phyloP scores from a whole-genome alignment of 30 jellyfish, hydroid and myxozoan genomes.

The Chironex yamaguchii region DNA sequence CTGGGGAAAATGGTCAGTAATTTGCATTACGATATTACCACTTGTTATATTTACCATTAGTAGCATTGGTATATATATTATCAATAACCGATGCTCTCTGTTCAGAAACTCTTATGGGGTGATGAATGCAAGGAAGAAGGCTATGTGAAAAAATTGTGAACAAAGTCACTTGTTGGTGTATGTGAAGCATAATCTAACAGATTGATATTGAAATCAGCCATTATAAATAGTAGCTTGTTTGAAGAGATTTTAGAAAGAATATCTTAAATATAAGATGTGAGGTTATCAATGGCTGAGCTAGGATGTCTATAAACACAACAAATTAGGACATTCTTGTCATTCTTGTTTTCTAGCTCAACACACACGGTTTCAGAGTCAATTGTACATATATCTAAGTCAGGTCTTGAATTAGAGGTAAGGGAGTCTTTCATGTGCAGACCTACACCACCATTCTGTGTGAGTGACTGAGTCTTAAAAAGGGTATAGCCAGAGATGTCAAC shows the following conservation, averaged over 20 bases:
- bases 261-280: constrained; percentile 47
- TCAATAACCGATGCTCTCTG: constrained; percentile 23
- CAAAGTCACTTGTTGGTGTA: constrained; percentile 32
- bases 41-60: constrained; percentile 31
- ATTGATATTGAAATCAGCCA: constrained; percentile 28
- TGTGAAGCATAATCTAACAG: constrained; percentile 43
- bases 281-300: constrained; percentile 11
- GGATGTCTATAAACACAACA: constrained; percentile 58
- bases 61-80: constrained; percentile 14
- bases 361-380: constrained; percentile 56
- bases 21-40: constrained; percentile 40
- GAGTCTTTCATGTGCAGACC: constrained; percentile 13
- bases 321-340: constrained; percentile 19
- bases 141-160: constrained; percentile 30
- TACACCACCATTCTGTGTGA: constrained; percentile 57
- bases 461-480: constrained; percentile 13
- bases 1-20: constrained; percentile 61
- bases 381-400: constrained; percentile 3
- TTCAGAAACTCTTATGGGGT: constrained; percentile 26
- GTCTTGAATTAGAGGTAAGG: constrained; percentile 22
- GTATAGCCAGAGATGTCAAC: constrained; percentile 43
- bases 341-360: constrained; percentile 40
- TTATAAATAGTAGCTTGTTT: constrained; percentile 9
- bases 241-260: constrained; percentile 23
- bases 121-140: constrained; percentile 54